These are phyloP conservation scores for Nothura maculosa DNA, from an alignment of 2,797 vertebrate species.

Conservation along the genomic window DNA sequence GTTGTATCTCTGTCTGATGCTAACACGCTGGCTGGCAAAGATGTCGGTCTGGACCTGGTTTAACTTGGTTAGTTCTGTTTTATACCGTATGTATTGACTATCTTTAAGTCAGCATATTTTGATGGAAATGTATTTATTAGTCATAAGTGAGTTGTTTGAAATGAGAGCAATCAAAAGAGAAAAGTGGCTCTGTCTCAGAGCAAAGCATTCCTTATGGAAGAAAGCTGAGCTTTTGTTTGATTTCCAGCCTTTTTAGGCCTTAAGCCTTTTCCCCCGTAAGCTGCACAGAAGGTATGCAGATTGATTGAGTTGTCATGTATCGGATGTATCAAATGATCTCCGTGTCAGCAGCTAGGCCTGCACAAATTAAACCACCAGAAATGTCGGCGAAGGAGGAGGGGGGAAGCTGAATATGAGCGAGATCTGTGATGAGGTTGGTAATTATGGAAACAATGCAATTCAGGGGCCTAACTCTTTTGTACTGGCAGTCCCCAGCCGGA, in stretches of 20 bases:
- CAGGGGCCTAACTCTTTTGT: constrained; percentile 46
- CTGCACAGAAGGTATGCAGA: not conserved
- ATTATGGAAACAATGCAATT: constrained; percentile 46
- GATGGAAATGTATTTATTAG: not conserved
- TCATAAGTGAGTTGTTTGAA: constrained; percentile 11
- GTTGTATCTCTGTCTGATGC: not conserved
- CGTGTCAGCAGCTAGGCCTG: constrained; percentile 2
- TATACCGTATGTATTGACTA: not conserved
- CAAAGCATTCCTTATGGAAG: not conserved
- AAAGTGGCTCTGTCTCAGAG: not conserved
- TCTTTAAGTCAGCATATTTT: constrained; percentile 19
- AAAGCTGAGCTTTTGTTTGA: not conserved
- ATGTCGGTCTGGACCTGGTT: constrained; percentile 21
- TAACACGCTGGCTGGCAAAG: constrained; percentile 2
- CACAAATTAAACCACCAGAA: not conserved
- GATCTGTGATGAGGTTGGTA: not conserved
- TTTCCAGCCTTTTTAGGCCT: not conserved
- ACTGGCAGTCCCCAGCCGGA: not conserved
- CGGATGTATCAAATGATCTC: not conserved
- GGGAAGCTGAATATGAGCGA: not conserved
- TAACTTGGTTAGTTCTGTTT: not conserved
- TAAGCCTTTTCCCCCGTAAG: not conserved
- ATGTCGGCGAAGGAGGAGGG: too few relatives aligned
- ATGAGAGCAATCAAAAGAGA: not conserved
- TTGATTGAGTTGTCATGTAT: not conserved